Conservation (phyloP, 2,888 invertebrate genomes). For the Dascillus cervinus region DNA sequence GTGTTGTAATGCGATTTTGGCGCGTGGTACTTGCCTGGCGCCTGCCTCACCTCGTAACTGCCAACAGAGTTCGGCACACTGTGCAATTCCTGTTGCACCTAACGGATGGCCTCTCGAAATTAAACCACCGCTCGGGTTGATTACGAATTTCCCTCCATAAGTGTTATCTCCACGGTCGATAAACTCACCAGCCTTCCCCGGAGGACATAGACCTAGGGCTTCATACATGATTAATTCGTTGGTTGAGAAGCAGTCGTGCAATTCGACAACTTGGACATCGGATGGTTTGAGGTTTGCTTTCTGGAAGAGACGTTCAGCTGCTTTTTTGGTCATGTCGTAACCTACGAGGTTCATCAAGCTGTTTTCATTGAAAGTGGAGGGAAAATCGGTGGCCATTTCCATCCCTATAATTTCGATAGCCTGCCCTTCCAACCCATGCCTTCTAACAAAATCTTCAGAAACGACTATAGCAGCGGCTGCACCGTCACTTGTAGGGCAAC, state of each 20-base stretch:
- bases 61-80: constrained; percentile 75
- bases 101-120: constrained; percentile 97
- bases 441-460: constrained; percentile 83
- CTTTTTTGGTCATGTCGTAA: constrained; percentile 85
- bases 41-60: constrained; percentile 76
- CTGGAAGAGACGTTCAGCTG: constrained; percentile 65
- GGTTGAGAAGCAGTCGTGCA: constrained; percentile 97
- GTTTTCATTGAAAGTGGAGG: constrained; percentile 73
- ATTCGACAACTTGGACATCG: constrained; percentile 88
- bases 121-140: constrained; percentile 98
- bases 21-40: constrained; percentile 63
- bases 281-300: constrained; percentile 67
- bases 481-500: constrained; percentile 99
- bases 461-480: constrained; percentile 88
- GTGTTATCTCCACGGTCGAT: constrained; percentile 94
- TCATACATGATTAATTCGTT: constrained; percentile 98
- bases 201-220: constrained; percentile 86
- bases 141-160: constrained; percentile 91
- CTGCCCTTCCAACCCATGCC: constrained; percentile 70
- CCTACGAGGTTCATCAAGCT: constrained; percentile 78
- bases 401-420: constrained; percentile 95
- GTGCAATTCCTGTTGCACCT: constrained; percentile 86
- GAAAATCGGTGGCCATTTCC: constrained; percentile 93
- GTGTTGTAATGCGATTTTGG: constrained; percentile 85
- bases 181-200: constrained; percentile 84